Percentiles rank a stretch among this genome's conserved stretches.
Conservation (phyloP, 1,140 invertebrate genomes). For the Littorina saxatilis region DNA sequence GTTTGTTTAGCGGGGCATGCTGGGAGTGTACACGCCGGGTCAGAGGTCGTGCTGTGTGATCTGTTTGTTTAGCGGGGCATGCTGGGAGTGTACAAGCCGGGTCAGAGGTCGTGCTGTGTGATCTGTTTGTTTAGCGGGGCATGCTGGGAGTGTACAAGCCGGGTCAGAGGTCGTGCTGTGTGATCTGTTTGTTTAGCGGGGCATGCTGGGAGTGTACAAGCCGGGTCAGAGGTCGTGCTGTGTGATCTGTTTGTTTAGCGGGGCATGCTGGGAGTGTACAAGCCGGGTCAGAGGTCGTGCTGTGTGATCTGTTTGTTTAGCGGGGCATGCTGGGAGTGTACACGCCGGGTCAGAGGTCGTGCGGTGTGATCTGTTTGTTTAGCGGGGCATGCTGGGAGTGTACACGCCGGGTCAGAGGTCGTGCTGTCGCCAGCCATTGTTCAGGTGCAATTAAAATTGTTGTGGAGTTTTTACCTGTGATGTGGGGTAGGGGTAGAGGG, state of each 20-base stretch:
- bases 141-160: neutral
- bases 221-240: slow-evolving; percentile 6
- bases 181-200: slow-evolving; percentile 29
- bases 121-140: slow-evolving; percentile 28
- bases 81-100: neutral
- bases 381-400: neutral
- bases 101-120: slow-evolving; percentile 16
- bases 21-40: neutral
- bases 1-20: slow-evolving; percentile 17
- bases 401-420: slow-evolving; percentile 11
- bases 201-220: neutral
- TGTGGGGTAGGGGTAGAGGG: no score
- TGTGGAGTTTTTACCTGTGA: no score
- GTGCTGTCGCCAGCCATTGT: neutral
- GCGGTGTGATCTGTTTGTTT: slow-evolving; percentile 27
- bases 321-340: neutral
- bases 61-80: slow-evolving; percentile 25
- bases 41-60: slow-evolving; percentile 18
- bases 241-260: slow-evolving; percentile 28
- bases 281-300: slow-evolving; percentile 12
- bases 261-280: neutral
- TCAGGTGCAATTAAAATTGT: no score
- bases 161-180: slow-evolving; percentile 13
- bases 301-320: slow-evolving; percentile 23
- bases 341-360: slow-evolving; percentile 2